A percentile compares a stretch with the other conserved stretches of the same genome.
phyloP scores from a whole-genome alignment of 2,888 invertebrate genomes.

The Ferrisia virgata region DNA sequence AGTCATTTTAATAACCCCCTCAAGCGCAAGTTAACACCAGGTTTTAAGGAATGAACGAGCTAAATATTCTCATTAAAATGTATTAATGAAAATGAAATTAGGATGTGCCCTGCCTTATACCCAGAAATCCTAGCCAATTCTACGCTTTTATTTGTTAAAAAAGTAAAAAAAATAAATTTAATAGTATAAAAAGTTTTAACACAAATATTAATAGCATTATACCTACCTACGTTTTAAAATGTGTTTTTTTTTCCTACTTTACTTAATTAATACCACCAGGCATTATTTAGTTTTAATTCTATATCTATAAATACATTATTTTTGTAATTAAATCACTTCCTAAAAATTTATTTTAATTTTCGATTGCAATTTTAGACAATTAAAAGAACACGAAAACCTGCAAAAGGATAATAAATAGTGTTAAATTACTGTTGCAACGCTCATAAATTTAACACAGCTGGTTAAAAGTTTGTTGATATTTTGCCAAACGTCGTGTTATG shows the following conservation, averaged over 20 bases:
- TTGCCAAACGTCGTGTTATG: slow-evolving; percentile 12
- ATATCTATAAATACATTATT: too few species aligned
- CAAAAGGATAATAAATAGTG: neutral
- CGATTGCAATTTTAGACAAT: neutral
- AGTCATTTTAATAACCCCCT: neutral
- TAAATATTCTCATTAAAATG: neutral
- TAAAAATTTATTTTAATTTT: neutral
- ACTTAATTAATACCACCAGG: too few species aligned
- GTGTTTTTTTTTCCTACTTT: too few species aligned
- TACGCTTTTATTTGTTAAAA: neutral
- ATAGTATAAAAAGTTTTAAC: neutral
- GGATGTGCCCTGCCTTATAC: neutral
- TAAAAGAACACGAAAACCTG: neutral
- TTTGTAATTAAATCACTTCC: neutral
- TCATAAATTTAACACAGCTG: slow-evolving; percentile 2
- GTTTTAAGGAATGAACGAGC: neutral
- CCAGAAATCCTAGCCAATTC: neutral
- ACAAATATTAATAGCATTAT: neutral
- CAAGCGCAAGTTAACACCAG: neutral
- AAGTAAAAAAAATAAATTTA: neutral
- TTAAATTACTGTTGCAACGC: neutral
- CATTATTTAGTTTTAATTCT: neutral
- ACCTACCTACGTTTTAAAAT: too few species aligned
- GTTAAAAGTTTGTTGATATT: slow-evolving; percentile 23
- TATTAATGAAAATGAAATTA: neutral